Evolutionary conservation across 2,113 vertebrate species (phyloP).

Genomic region (Acanthochromis polyacanthus): DNA sequence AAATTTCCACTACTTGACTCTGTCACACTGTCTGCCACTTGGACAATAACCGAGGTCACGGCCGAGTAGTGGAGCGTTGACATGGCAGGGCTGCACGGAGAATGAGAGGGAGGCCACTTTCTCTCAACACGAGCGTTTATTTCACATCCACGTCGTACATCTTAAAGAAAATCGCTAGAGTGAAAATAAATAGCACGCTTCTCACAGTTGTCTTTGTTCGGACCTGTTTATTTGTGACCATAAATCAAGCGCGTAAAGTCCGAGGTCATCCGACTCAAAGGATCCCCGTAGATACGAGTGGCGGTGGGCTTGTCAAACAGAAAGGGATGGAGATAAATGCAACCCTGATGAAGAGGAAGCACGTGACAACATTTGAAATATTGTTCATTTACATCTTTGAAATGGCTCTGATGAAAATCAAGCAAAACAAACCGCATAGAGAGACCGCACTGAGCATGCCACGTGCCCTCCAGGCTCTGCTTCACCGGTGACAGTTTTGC

Average conservation of each 20-base stretch:
- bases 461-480: constrained; percentile 33
- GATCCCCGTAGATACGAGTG: background rate
- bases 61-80: constrained; percentile 64
- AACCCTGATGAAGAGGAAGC: constrained; percentile 55
- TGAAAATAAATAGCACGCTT: constrained; percentile 72
- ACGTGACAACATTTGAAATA: constrained; percentile 62
- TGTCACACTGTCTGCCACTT: constrained; percentile 81
- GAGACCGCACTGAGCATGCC: background rate
- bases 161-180: constrained; percentile 26
- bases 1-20: constrained; percentile 86
- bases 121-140: constrained; percentile 66
- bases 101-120: constrained; percentile 51
- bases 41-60: constrained; percentile 82
- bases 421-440: constrained; percentile 36
- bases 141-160: constrained; percentile 36
- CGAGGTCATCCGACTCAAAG: background rate
- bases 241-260: constrained; percentile 59
- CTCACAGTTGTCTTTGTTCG: constrained; percentile 59
- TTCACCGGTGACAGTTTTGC: background rate
- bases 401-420: constrained; percentile 59
- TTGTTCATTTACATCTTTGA: constrained; percentile 52
- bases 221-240: constrained; percentile 67
- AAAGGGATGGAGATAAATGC: constrained; percentile 64
- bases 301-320: constrained; percentile 61
- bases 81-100: constrained; percentile 29